Base-by-base conservation (phyloP, 2,888 invertebrate genomes). In the Ptilodon capucinus region DNA sequence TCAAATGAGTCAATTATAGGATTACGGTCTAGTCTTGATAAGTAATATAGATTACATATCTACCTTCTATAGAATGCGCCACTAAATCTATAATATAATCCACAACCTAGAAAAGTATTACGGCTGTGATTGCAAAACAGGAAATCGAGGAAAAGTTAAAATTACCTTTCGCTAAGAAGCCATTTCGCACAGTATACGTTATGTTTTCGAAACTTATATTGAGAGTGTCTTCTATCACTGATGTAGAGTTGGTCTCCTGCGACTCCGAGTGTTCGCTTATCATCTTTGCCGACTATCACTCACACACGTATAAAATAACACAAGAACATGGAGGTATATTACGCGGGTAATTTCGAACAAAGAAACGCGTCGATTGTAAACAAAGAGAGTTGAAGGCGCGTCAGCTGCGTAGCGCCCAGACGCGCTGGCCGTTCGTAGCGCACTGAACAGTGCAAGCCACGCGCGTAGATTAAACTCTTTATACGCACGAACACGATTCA, bases 141-240 rank as follows among this genome's bases (percentile, higher is more conserved):
- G 23, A n/a, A 28, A 28, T n/a, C n/a, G n/a, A 28, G 9, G 25
- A 4, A 28, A 28, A 4, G 25, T 11, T 28, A 35, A 35, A 13
- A 19, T 84, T 84, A 94, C 94, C 92, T 88, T 86, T 85, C 58
- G 78, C 80, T 38, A 93, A 84, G 53, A 93, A 68, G 51, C 93
- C 93, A 61, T 92, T 91, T 52, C 92, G 91, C 7, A 95, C 94
- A 17, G 90, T 90, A 76, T 94, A 95, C 40, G 91, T 92, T 50
- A 96, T 80, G 68, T 95, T 92, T 70, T 92, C 90, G 74, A 95
- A 96, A 55, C 93, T 92, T 60, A 96, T 91, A 71, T 94, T 93
- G 40, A 95, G 86, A 19, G 92, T 78, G 60, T 89, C 87, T 60
- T 89, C 90, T 2, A 79, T 73, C 7, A 80, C 60, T 5, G 86